These are phyloP conservation scores for Mesocentrotus franciscanus DNA, from an alignment of 53 echinoderm and acorn worm genomes.

Conservation along the genomic window DNA sequence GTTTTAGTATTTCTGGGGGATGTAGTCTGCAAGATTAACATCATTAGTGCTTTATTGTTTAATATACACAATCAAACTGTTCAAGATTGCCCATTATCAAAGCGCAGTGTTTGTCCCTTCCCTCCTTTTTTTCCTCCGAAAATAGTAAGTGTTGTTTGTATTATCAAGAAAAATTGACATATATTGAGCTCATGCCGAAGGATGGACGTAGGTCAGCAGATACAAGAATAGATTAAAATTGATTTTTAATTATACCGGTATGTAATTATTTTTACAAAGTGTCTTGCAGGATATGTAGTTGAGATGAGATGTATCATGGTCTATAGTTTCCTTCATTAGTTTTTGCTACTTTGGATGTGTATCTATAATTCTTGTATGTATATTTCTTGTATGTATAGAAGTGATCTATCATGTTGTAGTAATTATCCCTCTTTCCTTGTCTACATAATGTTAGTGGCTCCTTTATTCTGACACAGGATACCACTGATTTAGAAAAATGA, in stretches of 20 bases:
- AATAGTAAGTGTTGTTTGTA: neutral
- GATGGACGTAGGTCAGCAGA: neutral
- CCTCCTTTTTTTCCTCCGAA: neutral
- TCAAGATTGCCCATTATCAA: neutral
- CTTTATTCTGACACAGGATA: neutral
- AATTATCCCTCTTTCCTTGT: neutral
- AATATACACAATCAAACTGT: too few species aligned
- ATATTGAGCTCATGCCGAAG: neutral
- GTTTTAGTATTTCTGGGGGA: too few species aligned
- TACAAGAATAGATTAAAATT: neutral
- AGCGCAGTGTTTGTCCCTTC: neutral
- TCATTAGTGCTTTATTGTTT: too few species aligned
- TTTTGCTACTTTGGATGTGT: neutral
- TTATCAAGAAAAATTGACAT: neutral
- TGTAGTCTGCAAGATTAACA: too few species aligned
- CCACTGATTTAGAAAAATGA: neutral
- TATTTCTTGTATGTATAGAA: neutral
- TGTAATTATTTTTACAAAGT: neutral
- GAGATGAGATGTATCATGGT: neutral
- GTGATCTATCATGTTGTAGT: neutral
- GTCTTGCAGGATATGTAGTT: neutral
- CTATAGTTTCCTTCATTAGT: neutral
- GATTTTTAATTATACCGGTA: too few species aligned
- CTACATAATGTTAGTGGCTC: neutral
- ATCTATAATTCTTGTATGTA: neutral